phyloP scores from a whole-genome alignment of 2,888 invertebrate genomes.

The Loripinus fragilis region DNA sequence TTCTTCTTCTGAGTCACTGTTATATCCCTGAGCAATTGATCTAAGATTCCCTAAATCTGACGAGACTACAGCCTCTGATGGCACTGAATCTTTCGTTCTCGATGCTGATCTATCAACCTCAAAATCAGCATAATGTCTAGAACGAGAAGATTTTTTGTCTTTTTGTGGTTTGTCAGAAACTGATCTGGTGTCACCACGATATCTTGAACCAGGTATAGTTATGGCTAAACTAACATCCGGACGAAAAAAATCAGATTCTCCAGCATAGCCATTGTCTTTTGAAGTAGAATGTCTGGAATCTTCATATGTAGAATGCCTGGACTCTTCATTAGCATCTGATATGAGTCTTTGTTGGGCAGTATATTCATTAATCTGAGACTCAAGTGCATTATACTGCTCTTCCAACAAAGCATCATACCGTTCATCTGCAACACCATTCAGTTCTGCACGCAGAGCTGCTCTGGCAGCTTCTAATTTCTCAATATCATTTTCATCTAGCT shows the following conservation, averaged over 20 bases:
- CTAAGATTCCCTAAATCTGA: slow-evolving; percentile 59
- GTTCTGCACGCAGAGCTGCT: slow-evolving; percentile 80
- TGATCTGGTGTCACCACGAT: slow-evolving; percentile 36
- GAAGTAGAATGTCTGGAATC: no score
- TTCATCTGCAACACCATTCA: slow-evolving; percentile 69
- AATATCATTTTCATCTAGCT: slow-evolving; percentile 74
- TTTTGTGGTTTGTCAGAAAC: slow-evolving; percentile 32
- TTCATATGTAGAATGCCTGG: slow-evolving; percentile 19
- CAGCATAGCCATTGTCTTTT: slow-evolving; percentile 22
- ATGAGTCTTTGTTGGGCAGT: slow-evolving; percentile 21
- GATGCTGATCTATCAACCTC: not conserved
- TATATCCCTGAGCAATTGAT: slow-evolving; percentile 77
- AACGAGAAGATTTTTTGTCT: not conserved
- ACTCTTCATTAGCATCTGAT: slow-evolving; percentile 9
- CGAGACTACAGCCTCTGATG: slow-evolving; percentile 51
- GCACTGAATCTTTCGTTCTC: slow-evolving; percentile 15
- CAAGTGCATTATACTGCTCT: slow-evolving; percentile 46
- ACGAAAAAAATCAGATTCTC: slow-evolving; percentile 31
- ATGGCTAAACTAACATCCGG: slow-evolving; percentile 53
- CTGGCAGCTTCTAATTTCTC: slow-evolving; percentile 82
- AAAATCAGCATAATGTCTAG: not conserved
- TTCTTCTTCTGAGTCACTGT: slow-evolving; percentile 78
- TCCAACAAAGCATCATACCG: slow-evolving; percentile 51
- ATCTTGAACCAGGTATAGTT: slow-evolving; percentile 48
- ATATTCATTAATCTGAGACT: slow-evolving; percentile 44